Evolutionary conservation across 2,113 vertebrate genomes (phyloP).

Genomic region (Ploceus nigricollis): DNA sequence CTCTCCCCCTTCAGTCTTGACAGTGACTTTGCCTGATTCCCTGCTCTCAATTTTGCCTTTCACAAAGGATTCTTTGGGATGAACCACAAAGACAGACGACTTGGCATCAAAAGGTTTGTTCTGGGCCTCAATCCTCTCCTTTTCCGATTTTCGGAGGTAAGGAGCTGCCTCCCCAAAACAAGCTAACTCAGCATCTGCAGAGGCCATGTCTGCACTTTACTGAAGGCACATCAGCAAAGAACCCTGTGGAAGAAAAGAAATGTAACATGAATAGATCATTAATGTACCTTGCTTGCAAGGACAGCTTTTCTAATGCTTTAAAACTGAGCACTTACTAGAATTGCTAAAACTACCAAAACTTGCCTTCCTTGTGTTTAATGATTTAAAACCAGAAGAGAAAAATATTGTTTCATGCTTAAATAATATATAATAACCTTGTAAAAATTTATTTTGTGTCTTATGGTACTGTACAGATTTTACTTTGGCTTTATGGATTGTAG

Average conservation of each 20-base stretch:
- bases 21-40: not conserved
- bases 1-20: not conserved
- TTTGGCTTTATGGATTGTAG: not conserved
- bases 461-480: not conserved
- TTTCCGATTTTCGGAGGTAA: slow-evolving; percentile 77
- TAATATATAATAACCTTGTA: not conserved
- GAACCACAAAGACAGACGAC: slow-evolving; percentile 64
- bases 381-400: not conserved
- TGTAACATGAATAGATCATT: not conserved
- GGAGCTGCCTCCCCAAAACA: not conserved
- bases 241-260: not conserved
- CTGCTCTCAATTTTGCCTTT: slow-evolving; percentile 70
- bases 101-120: slow-evolving; percentile 79
- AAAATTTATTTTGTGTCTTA: not conserved
- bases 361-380: not conserved
- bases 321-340: not conserved
- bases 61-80: slow-evolving; percentile 75
- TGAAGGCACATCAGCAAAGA: not conserved
- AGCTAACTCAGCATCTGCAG: not conserved
- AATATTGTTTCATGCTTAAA: not conserved
- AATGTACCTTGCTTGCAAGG: not conserved
- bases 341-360: not conserved
- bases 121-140: slow-evolving; percentile 79
- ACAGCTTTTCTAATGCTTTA: not conserved
- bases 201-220: not conserved